These are phyloP conservation scores for Dysmachus trigonus DNA, from an alignment of 2,888 invertebrate species.

Conservation along the genomic window DNA sequence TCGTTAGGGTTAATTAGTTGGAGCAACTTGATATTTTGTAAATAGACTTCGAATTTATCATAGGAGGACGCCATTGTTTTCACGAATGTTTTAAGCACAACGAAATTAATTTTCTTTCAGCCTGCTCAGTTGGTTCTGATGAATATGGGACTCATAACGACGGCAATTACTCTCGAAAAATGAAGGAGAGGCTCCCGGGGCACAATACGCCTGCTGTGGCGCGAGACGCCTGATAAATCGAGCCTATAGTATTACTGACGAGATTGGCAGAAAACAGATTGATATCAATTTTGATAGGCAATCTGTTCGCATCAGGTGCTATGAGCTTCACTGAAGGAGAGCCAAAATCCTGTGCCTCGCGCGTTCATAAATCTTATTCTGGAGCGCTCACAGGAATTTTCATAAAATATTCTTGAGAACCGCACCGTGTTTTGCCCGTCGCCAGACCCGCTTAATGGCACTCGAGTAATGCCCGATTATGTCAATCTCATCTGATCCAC, in stretches of 20 bases:
- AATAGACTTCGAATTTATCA: background rate
- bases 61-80: background rate
- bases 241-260: background rate
- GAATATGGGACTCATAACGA: background rate
- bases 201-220: background rate
- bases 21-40: background rate
- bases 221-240: background rate
- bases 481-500: background rate
- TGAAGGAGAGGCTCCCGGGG: background rate
- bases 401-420: background rate
- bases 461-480: background rate
- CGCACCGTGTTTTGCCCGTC: background rate
- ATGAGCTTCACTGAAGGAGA: background rate
- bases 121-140: background rate
- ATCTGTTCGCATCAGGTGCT: background rate
- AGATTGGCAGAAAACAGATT: background rate
- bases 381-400: background rate
- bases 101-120: background rate
- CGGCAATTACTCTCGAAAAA: background rate
- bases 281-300: background rate
- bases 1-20: background rate
- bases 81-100: background rate
- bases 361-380: background rate
- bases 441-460: background rate
- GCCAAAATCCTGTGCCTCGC: background rate